phyloP scores from a whole-genome alignment of 2,888 invertebrate species.

The Podabrus alpinus region DNA sequence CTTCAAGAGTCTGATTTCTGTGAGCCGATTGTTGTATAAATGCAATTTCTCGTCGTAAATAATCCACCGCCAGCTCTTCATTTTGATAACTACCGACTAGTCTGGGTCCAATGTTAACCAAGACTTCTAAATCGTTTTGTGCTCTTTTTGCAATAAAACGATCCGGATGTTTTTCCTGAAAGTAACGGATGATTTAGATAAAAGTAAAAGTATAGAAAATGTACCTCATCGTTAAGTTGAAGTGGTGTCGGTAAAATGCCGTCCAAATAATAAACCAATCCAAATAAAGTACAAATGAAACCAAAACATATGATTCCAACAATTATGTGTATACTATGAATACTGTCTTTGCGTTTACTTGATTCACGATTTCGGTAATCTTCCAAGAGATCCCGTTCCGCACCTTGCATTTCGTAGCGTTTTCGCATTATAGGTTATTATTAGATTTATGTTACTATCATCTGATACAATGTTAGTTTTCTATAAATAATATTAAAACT shows the following conservation, averaged over 20 bases:
- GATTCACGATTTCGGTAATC: constrained; percentile 2
- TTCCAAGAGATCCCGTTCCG: not conserved
- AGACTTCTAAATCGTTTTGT: constrained; percentile 61
- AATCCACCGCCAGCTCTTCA: constrained; percentile 71
- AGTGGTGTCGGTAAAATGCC: constrained; percentile 17
- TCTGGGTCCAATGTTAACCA: constrained; percentile 71
- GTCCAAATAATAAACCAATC: constrained; percentile 15
- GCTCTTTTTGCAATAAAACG: constrained; percentile 72
- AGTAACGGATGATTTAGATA: not conserved
- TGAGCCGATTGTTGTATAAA: constrained; percentile 59
- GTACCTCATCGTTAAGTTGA: constrained; percentile 24
- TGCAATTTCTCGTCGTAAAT: constrained; percentile 61
- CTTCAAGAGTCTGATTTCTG: constrained; percentile 61
- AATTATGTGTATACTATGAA: constrained; percentile 20
- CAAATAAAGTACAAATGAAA: constrained; percentile 16
- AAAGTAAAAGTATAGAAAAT: not conserved
- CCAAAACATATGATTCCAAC: constrained; percentile 17
- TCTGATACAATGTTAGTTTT: not conserved
- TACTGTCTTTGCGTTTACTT: constrained; percentile 3
- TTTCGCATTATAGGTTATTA: not conserved
- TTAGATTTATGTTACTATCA: not conserved
- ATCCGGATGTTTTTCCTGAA: constrained; percentile 7
- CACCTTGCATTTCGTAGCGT: not conserved
- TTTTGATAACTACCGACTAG: constrained; percentile 80
- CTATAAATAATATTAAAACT: not conserved